Evolutionary conservation across 2,888 invertebrate species (phyloP), one percentile per base, ranked within the genome.

Genomic region (Caenorhabditis imperialis): DNA sequence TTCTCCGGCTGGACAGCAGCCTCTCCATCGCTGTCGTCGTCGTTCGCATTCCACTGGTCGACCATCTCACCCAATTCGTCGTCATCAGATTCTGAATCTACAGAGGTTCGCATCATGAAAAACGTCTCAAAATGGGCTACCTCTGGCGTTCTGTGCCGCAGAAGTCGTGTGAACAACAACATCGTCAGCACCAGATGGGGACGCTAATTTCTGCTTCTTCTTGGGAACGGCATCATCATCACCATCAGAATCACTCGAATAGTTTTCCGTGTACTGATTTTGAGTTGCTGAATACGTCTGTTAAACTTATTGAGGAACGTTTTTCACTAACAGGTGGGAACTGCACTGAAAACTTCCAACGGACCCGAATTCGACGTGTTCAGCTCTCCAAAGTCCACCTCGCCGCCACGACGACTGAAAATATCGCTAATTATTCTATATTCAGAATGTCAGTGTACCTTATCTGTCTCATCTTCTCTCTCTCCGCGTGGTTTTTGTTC

Each of bases 21-120:
- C 16, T 54, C n/a, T 7, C n/a, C 38, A 6, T n/a, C 37, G 14
- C 38, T 35, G 3, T 35, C 57, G 2, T 54, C 53, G 20, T 48
- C 35, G 8, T 44, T 35, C 16, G 33, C 65, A 22, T 57, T 37
- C 67, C 57, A 67, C 12, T 51, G 57, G 20, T 67, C 67, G 3
- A 67, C 22, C 16, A 67, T 57, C 6, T 67, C 67, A 10, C 57
- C 57, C 14, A 67, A 37, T 44, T 67, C 67, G 0, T 44, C 44
- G 0, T 44, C 44, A 0, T 44, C 57, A 8, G 48, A 55, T 7
- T 55, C 65, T 55, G 23, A 14, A 47, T n/a, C n/a, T n/a, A n/a
- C n/a, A n/a, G n/a, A n/a, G n/a, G n/a, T n/a, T n/a, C n/a, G n/a
- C n/a, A n/a, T n/a, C n/a, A n/a, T n/a, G n/a, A n/a, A n/a, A n/a